Evolutionary conservation across 2,797 vertebrate genomes (phyloP).

Genomic region (Babyrousa celebensis): DNA sequence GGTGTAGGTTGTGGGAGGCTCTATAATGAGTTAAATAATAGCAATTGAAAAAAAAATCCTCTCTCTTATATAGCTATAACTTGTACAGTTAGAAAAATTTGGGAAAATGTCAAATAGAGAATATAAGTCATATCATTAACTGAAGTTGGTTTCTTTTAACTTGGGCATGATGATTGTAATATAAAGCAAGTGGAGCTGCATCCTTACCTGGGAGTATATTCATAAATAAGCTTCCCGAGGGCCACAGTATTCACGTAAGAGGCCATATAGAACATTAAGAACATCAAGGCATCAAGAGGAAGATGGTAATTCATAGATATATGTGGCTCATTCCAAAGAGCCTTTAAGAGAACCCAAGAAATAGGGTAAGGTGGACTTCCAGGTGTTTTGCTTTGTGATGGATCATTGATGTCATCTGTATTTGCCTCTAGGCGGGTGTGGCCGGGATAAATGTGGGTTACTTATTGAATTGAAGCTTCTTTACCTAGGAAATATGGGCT

Average conservation of each 20-base stretch:
- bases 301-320: neutral
- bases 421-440: neutral
- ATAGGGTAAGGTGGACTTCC: neutral
- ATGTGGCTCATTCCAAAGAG: neutral
- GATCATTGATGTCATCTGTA: neutral
- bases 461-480: slow-evolving; percentile 9
- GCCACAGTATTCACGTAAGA: neutral
- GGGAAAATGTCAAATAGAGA: neutral
- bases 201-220: neutral
- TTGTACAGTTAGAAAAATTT: neutral
- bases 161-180: neutral
- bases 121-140: neutral
- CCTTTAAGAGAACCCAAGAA: neutral
- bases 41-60: neutral
- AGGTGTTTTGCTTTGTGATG: neutral
- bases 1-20: neutral
- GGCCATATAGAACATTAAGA: too few relatives aligned
- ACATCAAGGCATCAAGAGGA: neutral
- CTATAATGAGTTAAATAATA: slow-evolving; percentile 8
- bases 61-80: neutral
- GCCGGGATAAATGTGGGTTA: neutral
- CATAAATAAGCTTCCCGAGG: neutral
- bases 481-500: neutral
- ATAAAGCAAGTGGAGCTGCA: neutral
- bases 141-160: neutral